Evolutionary conservation across 2,113 vertebrate species (phyloP).

Genomic region (Calonectris borealis): DNA sequence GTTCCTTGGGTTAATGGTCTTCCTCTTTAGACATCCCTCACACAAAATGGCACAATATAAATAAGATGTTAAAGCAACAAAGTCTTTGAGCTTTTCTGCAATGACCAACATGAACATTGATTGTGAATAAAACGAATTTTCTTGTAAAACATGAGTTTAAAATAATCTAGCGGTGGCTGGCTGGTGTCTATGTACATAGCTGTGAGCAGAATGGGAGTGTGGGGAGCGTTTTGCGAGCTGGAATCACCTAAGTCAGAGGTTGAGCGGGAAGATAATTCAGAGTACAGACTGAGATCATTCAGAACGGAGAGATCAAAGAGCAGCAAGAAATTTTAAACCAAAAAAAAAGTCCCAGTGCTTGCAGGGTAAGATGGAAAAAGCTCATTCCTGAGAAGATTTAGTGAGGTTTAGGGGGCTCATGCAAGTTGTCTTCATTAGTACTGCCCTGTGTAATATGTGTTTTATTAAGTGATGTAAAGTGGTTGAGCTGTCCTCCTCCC

Average conservation of each 20-base stretch:
- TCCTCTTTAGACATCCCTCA: background rate
- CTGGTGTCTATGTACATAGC: background rate
- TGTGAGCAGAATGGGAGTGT: background rate
- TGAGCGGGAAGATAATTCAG: background rate
- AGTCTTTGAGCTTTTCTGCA: background rate
- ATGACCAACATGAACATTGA: background rate
- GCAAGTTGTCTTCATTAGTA: background rate
- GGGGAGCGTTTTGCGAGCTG: background rate
- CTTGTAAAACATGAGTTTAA: background rate
- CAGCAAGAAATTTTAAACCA: background rate
- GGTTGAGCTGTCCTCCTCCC: background rate
- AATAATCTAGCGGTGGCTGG: background rate
- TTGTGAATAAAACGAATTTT: background rate
- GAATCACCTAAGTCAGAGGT: background rate
- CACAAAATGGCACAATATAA: background rate
- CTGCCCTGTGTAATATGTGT: background rate
- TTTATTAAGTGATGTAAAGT: constrained; percentile 3
- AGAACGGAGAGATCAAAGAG: background rate
- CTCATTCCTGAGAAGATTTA: constrained; percentile 17
- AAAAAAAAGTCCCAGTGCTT: background rate
- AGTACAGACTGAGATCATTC: background rate
- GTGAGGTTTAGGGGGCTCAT: background rate
- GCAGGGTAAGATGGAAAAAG: background rate
- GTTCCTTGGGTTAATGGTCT: background rate
- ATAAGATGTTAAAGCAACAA: background rate